phyloP scores from a whole-genome alignment of 2,113 vertebrate species.

The Elaphurus davidianus region DNA sequence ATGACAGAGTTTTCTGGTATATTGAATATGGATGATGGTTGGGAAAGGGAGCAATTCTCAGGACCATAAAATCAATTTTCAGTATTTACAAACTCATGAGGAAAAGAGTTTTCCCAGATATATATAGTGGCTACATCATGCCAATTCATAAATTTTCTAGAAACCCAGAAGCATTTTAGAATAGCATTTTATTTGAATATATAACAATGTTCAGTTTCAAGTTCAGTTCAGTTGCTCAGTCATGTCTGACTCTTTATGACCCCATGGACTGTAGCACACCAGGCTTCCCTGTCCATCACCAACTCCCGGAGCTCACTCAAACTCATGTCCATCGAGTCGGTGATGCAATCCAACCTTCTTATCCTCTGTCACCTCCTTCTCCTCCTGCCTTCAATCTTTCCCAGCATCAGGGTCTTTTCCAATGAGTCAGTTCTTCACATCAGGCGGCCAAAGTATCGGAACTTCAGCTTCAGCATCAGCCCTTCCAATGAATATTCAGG shows the following conservation, averaged over 20 bases:
- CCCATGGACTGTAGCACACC: background rate
- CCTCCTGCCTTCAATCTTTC: background rate
- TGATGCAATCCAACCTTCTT: background rate
- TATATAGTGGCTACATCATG: background rate
- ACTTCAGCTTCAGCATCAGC: background rate
- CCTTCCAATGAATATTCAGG: background rate
- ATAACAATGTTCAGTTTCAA: background rate
- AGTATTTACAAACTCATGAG: background rate
- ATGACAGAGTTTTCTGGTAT: background rate
- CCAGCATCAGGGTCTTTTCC: background rate
- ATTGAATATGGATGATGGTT: background rate
- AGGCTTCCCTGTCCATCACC: background rate
- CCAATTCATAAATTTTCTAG: background rate
- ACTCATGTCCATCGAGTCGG: accelerated
- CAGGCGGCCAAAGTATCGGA: background rate
- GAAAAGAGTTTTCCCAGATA: background rate
- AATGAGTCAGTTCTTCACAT: background rate
- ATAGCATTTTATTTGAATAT: constrained; percentile 22
- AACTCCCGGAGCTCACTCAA: background rate
- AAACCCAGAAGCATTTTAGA: background rate
- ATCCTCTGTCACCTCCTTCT: background rate
- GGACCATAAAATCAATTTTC: background rate
- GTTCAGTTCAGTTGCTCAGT: background rate
- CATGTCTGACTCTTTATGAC: background rate
- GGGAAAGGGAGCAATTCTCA: background rate